Percentiles rank a stretch among this genome's conserved stretches.
phyloP scores from a whole-genome alignment of 2,888 invertebrate genomes.

The Oligia fasciuncula region DNA sequence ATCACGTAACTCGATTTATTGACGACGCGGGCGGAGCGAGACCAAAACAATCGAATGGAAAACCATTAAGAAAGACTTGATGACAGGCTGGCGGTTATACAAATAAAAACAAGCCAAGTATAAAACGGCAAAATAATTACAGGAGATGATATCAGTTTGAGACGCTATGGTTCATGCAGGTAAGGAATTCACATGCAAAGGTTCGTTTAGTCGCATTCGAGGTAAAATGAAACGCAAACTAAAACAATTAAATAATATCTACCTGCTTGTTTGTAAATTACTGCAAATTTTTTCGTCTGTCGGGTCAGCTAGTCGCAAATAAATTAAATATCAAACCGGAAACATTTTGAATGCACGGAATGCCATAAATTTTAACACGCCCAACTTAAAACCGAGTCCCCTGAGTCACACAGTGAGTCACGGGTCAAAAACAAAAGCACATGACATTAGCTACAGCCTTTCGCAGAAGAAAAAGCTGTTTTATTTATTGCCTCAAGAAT shows the following conservation, averaged over 20 bases:
- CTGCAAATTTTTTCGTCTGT: background rate
- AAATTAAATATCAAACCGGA: conserved; percentile 1
- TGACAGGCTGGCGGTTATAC: conserved; percentile 34
- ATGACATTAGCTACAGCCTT: conserved; percentile 19
- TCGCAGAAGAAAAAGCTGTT: conserved; percentile 29
- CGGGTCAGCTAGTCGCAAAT: background rate
- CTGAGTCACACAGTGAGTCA: conserved; percentile 63
- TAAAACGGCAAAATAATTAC: conserved; percentile 43
- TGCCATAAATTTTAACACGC: conserved; percentile 27
- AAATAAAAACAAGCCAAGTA: conserved; percentile 46
- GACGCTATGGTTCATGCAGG: conserved; percentile 10
- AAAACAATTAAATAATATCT: background rate
- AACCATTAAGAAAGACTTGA: conserved; percentile 54
- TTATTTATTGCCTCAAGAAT: conserved; percentile 39
- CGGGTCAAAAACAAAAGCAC: conserved; percentile 26
- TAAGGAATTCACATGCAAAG: conserved; percentile 20
- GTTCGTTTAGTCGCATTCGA: background rate
- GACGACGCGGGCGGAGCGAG: conserved; percentile 61
- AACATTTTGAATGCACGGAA: conserved; percentile 12
- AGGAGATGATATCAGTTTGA: conserved; percentile 27
- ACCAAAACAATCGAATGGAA: conserved; percentile 69
- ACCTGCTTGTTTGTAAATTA: background rate
- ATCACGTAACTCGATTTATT: conserved; percentile 67
- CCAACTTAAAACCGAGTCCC: conserved; percentile 15
- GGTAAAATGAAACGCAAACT: background rate